These are phyloP conservation scores for Stichopus horrens DNA, from an alignment of 53 echinoderm and acorn worm genomes.

Conservation along the genomic window DNA sequence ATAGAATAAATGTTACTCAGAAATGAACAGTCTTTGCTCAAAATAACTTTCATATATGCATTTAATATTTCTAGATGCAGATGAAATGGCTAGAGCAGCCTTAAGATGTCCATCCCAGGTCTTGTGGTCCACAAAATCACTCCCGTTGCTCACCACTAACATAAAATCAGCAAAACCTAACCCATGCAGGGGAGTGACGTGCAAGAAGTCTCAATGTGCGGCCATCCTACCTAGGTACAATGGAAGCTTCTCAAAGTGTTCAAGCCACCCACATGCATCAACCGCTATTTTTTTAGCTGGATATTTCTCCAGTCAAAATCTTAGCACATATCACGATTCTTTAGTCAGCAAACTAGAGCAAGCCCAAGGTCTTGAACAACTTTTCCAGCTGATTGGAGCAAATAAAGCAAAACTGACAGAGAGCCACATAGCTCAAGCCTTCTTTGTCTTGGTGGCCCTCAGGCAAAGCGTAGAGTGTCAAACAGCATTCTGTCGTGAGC, in stretches of 20 bases:
- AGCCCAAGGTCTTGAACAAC: conserved; percentile 12
- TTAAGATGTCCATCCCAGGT: conserved; percentile 5
- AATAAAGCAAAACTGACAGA: conserved; percentile 56
- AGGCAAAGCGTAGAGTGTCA: conserved; percentile 46
- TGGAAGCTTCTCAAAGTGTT: background rate
- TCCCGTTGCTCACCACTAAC: background rate
- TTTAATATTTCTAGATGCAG: background rate
- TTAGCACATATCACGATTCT: background rate
- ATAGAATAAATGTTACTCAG: too few relatives aligned
- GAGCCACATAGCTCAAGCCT: conserved; percentile 53
- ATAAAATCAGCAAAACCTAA: too few relatives aligned
- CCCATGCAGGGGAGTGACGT: background rate
- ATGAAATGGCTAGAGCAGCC: conserved; percentile 25
- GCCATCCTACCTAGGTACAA: background rate
- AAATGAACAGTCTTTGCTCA: too few relatives aligned
- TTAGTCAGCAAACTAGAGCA: background rate
- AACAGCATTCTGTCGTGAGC: background rate
- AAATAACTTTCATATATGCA: background rate
- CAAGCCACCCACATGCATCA: conserved; percentile 22
- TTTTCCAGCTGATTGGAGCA: conserved; percentile 39
- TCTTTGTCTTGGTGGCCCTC: conserved; percentile 26
- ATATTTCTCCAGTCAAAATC: conserved; percentile 29
- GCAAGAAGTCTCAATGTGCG: background rate
- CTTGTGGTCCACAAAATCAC: background rate
- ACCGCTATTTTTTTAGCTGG: conserved; percentile 6